Evolutionary conservation across 2,797 vertebrate genomes (phyloP), one percentile per base, ranked within the genome.

Genomic region (Bufotes viridis): DNA sequence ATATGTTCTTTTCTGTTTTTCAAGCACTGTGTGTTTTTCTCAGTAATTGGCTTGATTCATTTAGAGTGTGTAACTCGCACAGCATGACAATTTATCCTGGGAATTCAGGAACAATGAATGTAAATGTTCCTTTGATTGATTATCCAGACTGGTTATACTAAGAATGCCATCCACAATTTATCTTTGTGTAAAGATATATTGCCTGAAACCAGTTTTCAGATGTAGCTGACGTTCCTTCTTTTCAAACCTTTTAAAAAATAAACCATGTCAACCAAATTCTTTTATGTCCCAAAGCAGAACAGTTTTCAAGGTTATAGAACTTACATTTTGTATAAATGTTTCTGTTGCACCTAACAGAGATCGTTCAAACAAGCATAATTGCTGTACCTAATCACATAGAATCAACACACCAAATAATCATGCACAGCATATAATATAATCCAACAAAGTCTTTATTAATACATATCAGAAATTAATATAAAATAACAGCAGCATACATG

Each of bases 141-240:
- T 84, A 88, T 84, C 87, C 63, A 53, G 72, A 88, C 60, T 53
- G 26, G 81, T 87, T 88, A 83, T 84, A 51, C 74, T 78, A 84
- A 84, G 87, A 84, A 79, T 51, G 55, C 61, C 87, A 88, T 78
- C 74, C 61, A 58, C 81, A 84, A 88, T 88, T 79, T 88, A 83
- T 88, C 81, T 70, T 78, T 70, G 81, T 78, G 87, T 55, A 29
- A 57, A 84, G 81, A 88, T 84, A 78, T 84, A 79, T 88, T 57
- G 87, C 87, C 87, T 83, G 75, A 84, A 88, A 83, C 72, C 81
- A 88, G 63, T 88, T 83, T 84, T 84, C 67, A 84, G 87, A 83
- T 84, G 72, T 84, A 84, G 75, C 87, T 84, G 87, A 79, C 75
- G 78, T 78, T 60, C 81, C 61, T 42, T 79, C 53, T 84, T 84